Base-by-base conservation (phyloP, 2,888 invertebrate genomes). In the Portevinia maculata region DNA sequence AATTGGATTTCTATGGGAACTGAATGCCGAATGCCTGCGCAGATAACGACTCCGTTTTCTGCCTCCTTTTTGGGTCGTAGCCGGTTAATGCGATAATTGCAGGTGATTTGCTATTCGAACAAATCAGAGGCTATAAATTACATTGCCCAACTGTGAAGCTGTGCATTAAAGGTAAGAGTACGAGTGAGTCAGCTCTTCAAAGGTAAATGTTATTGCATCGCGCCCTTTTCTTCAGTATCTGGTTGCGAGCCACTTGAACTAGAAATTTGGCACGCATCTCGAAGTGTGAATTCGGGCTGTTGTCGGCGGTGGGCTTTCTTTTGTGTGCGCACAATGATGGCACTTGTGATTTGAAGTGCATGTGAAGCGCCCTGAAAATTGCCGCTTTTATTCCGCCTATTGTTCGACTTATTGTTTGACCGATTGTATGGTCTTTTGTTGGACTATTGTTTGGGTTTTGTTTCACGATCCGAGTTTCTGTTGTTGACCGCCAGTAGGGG, bases 1-100 rank as follows among this genome's bases (percentile, higher is more conserved):
- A 84, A 84, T 84, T 84, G 79, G 78, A 84, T 79, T 84, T 79
- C 73, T 69, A 84, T 84, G 79, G 84, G 84, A 84, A 84, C 83
- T 44, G 74, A 59, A 44, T 48, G 55, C 59, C 39, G 60, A 28
- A 13, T 73, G 67, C 79, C 73, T 73, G 64, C 60, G 30, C 19
- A 34, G 59, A 69, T 69, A 46, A 37, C 9, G 41, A 19, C 32
- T 8, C 3, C 19, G 44, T 9, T 50, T 46, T 21, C 13, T 24
- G 24, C 24, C 57, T 41, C 24, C 37, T 15, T 30, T 11, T n/a
- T 19, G 46, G 15, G 21, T 24, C 32, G 52, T 11, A 13, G 64
- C 69, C 79, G 79, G 73, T 78, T 79, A 84, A 84, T 84, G 57
- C 84, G 84, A 84, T 84, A 84, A 84, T 84, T 84, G 84, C 84